Percentiles rank a stretch among this genome's conserved stretches.
Evolutionary conservation across 2,888 invertebrate genomes (phyloP).

Genomic region (Arge pagana): DNA sequence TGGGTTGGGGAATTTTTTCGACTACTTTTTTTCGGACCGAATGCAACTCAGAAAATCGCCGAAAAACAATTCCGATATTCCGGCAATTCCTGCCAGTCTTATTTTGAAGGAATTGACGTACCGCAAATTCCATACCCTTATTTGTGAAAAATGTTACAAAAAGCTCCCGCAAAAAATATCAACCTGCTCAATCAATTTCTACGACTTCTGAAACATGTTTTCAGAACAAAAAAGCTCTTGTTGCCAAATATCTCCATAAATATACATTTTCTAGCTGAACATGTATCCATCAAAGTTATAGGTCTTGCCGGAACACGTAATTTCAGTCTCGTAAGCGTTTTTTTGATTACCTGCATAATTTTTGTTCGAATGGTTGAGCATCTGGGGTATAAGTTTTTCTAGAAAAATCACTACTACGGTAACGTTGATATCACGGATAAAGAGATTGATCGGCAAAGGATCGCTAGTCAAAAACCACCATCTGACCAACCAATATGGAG

Average conservation of each 20-base stretch:
- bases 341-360: background rate
- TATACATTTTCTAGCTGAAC: background rate
- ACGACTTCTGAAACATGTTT: constrained; percentile 2
- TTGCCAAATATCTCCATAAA: background rate
- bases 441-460: too few relatives aligned
- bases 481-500: too few relatives aligned
- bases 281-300: background rate
- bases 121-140: constrained; percentile 1
- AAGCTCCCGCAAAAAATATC: background rate
- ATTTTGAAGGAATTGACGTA: too few relatives aligned
- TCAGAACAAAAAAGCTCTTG: background rate
- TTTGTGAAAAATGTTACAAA: background rate
- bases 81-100: too few relatives aligned
- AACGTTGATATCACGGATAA: background rate
- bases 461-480: too few relatives aligned
- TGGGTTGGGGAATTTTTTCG: constrained; percentile 1
- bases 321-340: background rate
- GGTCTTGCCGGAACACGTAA: background rate
- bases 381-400: background rate
- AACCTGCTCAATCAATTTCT: background rate
- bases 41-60: background rate
- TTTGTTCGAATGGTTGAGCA: background rate
- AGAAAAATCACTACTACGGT: background rate
- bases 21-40: background rate
- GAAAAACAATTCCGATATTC: background rate